These are phyloP conservation scores for Mastacembelus armatus DNA, from an alignment of 2,797 vertebrate genomes.

Conservation along the genomic window DNA sequence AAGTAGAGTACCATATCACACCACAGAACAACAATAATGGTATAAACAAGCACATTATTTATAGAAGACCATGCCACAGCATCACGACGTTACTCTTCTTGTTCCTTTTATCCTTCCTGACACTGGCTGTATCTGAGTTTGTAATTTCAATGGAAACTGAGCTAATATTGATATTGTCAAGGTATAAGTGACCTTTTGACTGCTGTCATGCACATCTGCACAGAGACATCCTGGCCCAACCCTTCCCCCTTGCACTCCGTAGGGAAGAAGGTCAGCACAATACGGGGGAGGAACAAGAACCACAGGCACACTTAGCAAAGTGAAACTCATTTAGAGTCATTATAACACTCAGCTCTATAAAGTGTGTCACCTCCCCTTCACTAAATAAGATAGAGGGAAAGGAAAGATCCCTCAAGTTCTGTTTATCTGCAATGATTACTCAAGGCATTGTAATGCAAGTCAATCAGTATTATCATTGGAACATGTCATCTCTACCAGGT, in stretches of 20 bases:
- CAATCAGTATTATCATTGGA: not conserved
- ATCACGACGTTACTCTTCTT: constrained; percentile 14
- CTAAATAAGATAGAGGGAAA: constrained; percentile 2
- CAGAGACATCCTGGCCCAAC: not conserved
- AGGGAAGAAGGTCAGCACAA: constrained; percentile 24
- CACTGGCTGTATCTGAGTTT: not conserved
- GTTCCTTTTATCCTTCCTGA: not conserved
- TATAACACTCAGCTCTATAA: constrained; percentile 26
- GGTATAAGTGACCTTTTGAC: constrained; percentile 16
- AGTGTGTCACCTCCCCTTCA: constrained; percentile 32
- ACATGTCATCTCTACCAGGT: too few species aligned
- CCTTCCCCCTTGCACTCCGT: constrained; percentile 16
- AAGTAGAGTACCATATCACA: constrained; percentile 22
- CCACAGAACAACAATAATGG: constrained; percentile 44
- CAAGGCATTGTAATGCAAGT: constrained; percentile 4
- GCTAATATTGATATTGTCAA: not conserved
- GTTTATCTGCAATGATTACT: constrained; percentile 1
- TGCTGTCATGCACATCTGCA: constrained; percentile 36
- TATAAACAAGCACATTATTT: constrained; percentile 34
- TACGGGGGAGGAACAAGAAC: constrained; percentile 33
- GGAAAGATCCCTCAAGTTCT: constrained; percentile 21
- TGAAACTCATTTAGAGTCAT: too few species aligned
- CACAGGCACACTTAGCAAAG: constrained; percentile 63
- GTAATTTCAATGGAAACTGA: constrained; percentile 2
- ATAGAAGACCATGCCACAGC: constrained; percentile 8